Percentiles rank a stretch among this genome's conserved stretches.
Evolutionary conservation across 2,113 vertebrate genomes (phyloP).

Genomic region (Mystacornis crossleyi): DNA sequence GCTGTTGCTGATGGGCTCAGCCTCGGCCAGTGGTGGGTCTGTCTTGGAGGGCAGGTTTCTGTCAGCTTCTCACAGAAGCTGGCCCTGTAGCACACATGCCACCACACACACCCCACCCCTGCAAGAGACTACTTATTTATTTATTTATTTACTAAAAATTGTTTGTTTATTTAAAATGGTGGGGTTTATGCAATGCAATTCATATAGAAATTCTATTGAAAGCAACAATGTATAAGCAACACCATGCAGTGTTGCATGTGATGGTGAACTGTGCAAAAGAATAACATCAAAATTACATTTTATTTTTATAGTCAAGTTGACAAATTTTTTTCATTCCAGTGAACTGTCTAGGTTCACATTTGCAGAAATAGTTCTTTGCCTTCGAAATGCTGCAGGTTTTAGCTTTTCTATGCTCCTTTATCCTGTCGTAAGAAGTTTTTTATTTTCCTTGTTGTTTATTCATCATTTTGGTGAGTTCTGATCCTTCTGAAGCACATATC

Average conservation of each 20-base stretch:
- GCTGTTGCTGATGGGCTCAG: rapidly evolving
- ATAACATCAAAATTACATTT: background rate
- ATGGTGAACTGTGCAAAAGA: background rate
- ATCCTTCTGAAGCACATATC: background rate
- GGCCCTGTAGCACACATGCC: rapidly evolving
- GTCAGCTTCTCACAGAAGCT: background rate
- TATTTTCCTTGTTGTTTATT: background rate
- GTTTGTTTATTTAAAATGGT: background rate
- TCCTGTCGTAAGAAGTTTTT: background rate
- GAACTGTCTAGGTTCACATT: background rate
- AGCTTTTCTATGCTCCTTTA: background rate
- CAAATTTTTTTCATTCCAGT: background rate
- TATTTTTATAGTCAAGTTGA: background rate
- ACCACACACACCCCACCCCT: background rate
- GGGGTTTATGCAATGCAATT: background rate
- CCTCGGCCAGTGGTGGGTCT: rapidly evolving
- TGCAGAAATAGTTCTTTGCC: background rate
- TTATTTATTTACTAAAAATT: background rate
- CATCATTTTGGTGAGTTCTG: background rate
- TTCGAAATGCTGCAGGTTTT: background rate
- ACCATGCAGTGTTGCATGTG: rapidly evolving
- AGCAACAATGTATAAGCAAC: background rate
- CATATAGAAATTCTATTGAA: background rate
- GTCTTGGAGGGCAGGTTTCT: background rate
- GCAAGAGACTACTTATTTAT: too few species aligned